Evolutionary conservation across 37 sponge, comb jelly and placozoan species (phyloP), one percentile per base, ranked within the genome.

Genomic region (Chondrosia reniformis): DNA sequence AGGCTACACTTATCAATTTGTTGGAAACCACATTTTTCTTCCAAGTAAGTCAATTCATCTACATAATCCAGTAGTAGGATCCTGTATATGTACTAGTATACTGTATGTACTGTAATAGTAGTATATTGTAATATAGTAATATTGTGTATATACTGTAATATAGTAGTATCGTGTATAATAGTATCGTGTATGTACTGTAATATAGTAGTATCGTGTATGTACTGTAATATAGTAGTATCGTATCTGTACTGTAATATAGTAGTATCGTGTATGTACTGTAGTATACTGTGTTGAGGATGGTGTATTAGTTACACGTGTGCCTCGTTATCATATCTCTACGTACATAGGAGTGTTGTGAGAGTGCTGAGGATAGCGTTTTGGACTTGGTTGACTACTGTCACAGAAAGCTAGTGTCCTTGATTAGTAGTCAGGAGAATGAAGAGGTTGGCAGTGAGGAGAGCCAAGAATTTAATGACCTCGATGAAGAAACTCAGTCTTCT

Each of bases 321-420:
- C 13, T 75, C 13, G 32, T 79, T n/a, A n/a, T n/a, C n/a, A n/a
- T n/a, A n/a, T n/a, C n/a, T n/a, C n/a, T n/a, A n/a, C n/a, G n/a
- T n/a, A n/a, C n/a, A 33, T 41, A 87, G 93, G 93, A 91, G 33
- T 46, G 52, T 10, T 79, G 81, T 80, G 92, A 88, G 46, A 62
- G 63, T 78, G 78, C 34, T 6, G 86, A 85, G 4, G 82, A 81
- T 19, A 44, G 27, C 17, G 58, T 78, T 24, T 40, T 88, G 56
- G 93, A 92, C 37, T 58, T 92, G 25, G 55, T 88, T n/a, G 93
- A 92, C 57, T 92, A 92, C 45, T 85, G 89, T 39, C 80, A 92
- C 63, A 80, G 89, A 39, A 58, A 67, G 2, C 33, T 82, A 3
- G 83, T 81, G 5, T 27, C 22, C 7, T 52, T 90, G 2, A 46